These are phyloP conservation scores for Eretmochelys imbricata DNA, from an alignment of 2,113 vertebrate species.

Conservation along the genomic window DNA sequence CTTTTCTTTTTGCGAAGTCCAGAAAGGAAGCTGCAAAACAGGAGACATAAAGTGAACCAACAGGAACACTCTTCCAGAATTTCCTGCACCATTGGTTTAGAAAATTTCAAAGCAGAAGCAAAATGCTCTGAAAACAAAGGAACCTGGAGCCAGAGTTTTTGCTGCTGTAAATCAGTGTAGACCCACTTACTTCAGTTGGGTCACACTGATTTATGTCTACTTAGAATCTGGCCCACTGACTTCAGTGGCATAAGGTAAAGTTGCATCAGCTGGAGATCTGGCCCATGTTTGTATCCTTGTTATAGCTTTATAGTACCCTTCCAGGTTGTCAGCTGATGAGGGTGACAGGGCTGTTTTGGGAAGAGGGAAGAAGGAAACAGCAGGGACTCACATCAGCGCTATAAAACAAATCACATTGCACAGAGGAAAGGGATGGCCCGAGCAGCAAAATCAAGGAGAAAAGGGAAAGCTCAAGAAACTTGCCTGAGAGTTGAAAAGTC, in stretches of 20 bases:
- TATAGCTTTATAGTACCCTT: background rate
- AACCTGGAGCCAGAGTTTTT: background rate
- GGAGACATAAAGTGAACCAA: background rate
- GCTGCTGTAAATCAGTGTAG: fast-evolving
- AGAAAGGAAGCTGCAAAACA: background rate
- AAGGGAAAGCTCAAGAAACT: conserved; percentile 54
- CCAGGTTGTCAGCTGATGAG: background rate
- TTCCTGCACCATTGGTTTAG: background rate
- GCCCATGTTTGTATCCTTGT: background rate
- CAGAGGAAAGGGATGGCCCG: background rate
- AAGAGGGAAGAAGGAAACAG: conserved; percentile 1
- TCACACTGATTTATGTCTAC: background rate
- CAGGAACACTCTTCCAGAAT: background rate
- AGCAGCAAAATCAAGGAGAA: conserved; percentile 26
- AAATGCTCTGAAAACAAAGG: background rate
- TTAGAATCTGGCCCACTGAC: background rate
- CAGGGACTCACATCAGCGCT: background rate
- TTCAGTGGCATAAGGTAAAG: background rate
- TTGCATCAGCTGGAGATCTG: background rate
- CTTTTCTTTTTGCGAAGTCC: no score
- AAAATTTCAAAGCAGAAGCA: background rate
- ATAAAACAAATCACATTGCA: background rate
- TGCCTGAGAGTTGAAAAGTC: conserved; percentile 74
- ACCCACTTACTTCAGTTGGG: background rate
- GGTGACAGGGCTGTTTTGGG: background rate